A percentile compares a stretch with the other conserved stretches of the same genome.
Conservation (phyloP, 2,888 invertebrate genomes). For the Agriopis aurantiaria region DNA sequence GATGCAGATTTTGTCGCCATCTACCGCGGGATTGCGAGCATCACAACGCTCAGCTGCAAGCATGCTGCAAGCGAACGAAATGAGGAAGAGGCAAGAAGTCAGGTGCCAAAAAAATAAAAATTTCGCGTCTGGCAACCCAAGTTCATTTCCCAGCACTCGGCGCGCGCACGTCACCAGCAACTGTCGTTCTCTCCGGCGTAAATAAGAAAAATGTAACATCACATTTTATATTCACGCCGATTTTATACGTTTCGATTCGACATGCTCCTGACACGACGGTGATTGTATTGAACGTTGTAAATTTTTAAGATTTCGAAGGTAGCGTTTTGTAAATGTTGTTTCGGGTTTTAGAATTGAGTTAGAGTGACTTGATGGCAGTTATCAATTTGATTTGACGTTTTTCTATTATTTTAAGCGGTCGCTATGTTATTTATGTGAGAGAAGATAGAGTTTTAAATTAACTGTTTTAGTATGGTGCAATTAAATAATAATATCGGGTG, state of each 20-base stretch:
- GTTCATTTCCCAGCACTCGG: constrained; percentile 57
- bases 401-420: neutral
- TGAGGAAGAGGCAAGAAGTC: neutral
- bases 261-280: constrained; percentile 67
- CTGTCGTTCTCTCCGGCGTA: constrained; percentile 54
- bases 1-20: neutral
- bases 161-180: constrained; percentile 67
- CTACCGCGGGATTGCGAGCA: neutral
- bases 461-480: too few relatives aligned
- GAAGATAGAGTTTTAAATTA: too few relatives aligned
- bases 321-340: constrained; percentile 25
- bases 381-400: neutral
- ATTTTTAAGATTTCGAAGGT: constrained; percentile 51
- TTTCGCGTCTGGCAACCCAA: constrained; percentile 25
- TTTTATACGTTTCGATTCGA: constrained; percentile 70
- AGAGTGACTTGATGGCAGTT: neutral
- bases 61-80: too few relatives aligned
- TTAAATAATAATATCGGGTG: too few relatives aligned
- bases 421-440: too few relatives aligned
- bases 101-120: constrained; percentile 14
- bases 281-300: constrained; percentile 70
- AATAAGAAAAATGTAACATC: constrained; percentile 68
- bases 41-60: neutral
- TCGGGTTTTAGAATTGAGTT: neutral
- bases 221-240: constrained; percentile 68